Percentiles rank a stretch among this genome's conserved stretches.
Evolutionary conservation across 2,797 vertebrate species (phyloP).

Genomic region (Macroramphosus scolopax): DNA sequence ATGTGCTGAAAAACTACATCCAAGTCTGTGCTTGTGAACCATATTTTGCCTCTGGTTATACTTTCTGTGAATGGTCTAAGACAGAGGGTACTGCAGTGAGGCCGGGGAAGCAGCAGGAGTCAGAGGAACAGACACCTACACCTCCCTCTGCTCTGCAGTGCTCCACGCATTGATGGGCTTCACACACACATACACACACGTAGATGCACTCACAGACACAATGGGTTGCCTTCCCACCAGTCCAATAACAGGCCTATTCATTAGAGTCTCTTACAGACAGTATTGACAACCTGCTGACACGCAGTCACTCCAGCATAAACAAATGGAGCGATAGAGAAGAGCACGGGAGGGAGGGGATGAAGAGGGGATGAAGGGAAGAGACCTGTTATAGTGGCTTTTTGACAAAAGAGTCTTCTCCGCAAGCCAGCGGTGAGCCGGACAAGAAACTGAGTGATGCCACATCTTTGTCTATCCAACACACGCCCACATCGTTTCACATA

Average conservation of each 20-base stretch:
- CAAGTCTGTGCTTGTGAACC: no score
- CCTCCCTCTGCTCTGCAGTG: conserved; percentile 57
- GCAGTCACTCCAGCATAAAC: conserved; percentile 71
- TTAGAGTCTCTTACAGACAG: conserved; percentile 76
- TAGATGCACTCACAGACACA: conserved; percentile 57
- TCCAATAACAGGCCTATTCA: conserved; percentile 80
- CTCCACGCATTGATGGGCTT: conserved; percentile 30
- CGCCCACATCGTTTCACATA: conserved; percentile 2
- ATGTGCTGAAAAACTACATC: neutral
- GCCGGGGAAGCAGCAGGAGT: conserved; percentile 36
- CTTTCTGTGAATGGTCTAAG: conserved; percentile 31
- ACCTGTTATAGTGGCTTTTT: conserved; percentile 45
- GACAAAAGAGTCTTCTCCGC: conserved; percentile 18
- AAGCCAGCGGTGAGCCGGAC: conserved; percentile 14
- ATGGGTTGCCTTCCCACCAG: conserved; percentile 67
- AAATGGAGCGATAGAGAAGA: conserved; percentile 59
- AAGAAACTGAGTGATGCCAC: conserved; percentile 1
- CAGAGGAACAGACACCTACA: conserved; percentile 47
- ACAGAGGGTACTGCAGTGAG: conserved; percentile 46
- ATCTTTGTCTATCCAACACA: neutral
- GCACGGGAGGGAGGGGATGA: conserved; percentile 21
- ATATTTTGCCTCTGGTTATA: neutral
- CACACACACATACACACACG: conserved; percentile 9
- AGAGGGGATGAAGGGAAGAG: conserved; percentile 11
- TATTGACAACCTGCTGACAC: conserved; percentile 78